phyloP scores from a whole-genome alignment of 2,888 invertebrate species.

The Lasiommata megera region DNA sequence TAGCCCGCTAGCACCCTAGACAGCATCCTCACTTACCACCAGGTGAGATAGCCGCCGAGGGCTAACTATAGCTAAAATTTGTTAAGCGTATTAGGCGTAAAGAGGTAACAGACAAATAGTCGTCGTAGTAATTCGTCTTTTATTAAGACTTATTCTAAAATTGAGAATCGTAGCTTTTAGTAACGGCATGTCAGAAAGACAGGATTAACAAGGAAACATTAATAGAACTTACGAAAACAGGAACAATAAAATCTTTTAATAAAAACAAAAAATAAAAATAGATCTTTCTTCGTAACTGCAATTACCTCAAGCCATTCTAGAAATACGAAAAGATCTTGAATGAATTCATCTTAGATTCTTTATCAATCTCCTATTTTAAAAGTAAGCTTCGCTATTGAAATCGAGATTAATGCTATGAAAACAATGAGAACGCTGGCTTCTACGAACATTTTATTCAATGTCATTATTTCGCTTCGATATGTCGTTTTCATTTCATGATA shows the following conservation, averaged over 20 bases:
- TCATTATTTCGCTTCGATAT: conserved; percentile 12
- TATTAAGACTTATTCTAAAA: too few species aligned
- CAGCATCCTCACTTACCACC: too few species aligned
- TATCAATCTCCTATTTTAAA: conserved; percentile 11
- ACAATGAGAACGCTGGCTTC: conserved; percentile 7
- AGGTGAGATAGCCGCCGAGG: too few species aligned
- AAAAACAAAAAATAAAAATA: neutral
- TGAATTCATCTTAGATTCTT: conserved; percentile 3
- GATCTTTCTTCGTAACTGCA: neutral
- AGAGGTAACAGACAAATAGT: too few species aligned
- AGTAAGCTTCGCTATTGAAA: conserved; percentile 7
- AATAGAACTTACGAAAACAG: too few species aligned
- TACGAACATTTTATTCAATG: conserved; percentile 9
- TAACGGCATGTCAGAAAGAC: neutral
- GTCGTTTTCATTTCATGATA: neutral
- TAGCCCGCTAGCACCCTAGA: too few species aligned
- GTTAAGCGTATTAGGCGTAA: too few species aligned
- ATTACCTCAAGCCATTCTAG: neutral
- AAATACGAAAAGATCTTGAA: neutral
- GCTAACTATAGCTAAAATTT: too few species aligned
- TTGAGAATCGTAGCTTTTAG: too few species aligned
- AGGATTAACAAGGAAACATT: neutral
- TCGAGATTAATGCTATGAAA: conserved; percentile 16
- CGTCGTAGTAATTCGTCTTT: too few species aligned
- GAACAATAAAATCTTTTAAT: neutral